Evolutionary conservation across 2,888 invertebrate species (phyloP).

Genomic region (Drosophila kanekoi): DNA sequence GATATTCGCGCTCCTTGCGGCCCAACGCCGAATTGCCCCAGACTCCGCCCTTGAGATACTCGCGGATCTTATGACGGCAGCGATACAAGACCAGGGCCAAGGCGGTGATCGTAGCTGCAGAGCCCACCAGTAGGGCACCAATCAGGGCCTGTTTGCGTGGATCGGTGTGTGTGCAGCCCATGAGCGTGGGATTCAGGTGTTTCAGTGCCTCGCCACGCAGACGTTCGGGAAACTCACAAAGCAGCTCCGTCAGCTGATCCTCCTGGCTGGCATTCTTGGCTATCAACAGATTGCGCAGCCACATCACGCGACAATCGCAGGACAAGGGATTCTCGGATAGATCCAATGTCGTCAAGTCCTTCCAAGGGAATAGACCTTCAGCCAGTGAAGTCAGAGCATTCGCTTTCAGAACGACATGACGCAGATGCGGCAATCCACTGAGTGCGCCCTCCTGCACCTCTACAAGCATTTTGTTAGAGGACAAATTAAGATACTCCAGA

Average conservation of each 20-base stretch:
- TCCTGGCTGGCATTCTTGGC: constrained; percentile 82
- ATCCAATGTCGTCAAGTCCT: constrained; percentile 91
- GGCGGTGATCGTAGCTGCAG: constrained; percentile 90
- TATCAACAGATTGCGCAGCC: constrained; percentile 90
- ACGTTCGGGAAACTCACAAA: constrained; percentile 91
- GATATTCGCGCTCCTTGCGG: constrained; percentile 94
- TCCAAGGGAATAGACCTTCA: constrained; percentile 92
- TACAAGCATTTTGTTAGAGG: constrained; percentile 91
- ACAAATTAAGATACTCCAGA: constrained; percentile 90
- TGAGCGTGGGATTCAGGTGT: constrained; percentile 90
- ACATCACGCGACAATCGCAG: constrained; percentile 92
- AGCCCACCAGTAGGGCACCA: constrained; percentile 90
- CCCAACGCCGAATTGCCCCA: constrained; percentile 85
- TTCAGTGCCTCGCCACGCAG: constrained; percentile 90
- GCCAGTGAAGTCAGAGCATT: constrained; percentile 91
- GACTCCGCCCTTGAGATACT: constrained; percentile 90
- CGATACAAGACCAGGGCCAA: constrained; percentile 91
- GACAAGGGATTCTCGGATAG: constrained; percentile 93
- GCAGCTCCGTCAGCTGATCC: constrained; percentile 85
- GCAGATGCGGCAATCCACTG: constrained; percentile 92
- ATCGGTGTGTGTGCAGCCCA: constrained; percentile 93
- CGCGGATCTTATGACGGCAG: constrained; percentile 92
- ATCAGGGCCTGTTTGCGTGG: constrained; percentile 93
- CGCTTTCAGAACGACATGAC: constrained; percentile 91
- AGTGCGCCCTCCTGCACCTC: constrained; percentile 92